Conservation (phyloP, 2,888 invertebrate genomes). For the Pristionchus exspectatus region DNA sequence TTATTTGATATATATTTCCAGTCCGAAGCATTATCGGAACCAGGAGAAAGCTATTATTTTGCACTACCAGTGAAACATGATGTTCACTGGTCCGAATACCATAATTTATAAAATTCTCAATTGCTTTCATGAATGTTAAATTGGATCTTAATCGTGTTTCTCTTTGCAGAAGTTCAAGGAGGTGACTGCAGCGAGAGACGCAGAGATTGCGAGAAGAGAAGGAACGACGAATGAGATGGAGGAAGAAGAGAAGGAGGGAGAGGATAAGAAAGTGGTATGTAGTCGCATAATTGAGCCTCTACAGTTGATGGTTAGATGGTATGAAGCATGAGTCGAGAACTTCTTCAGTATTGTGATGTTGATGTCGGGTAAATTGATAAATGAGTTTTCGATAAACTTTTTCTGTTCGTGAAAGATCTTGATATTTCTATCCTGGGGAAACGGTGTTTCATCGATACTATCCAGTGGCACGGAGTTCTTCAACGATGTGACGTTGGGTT, state of each 20-base stretch:
- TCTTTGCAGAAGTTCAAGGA: slow-evolving; percentile 63
- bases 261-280: slow-evolving; percentile 48
- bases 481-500: neutral
- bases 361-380: neutral
- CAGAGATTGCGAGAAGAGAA: slow-evolving; percentile 4
- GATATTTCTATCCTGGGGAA: neutral
- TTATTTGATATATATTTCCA: no score
- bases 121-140: no score
- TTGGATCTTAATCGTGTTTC: no score
- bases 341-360: neutral
- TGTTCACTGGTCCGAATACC: no score
- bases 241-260: slow-evolving; percentile 28
- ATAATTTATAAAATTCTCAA: no score
- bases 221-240: slow-evolving; percentile 55
- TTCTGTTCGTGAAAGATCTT: neutral
- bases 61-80: no score
- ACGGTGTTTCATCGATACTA: no score
- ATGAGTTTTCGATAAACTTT: neutral
- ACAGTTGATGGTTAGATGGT: neutral
- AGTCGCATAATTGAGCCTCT: neutral
- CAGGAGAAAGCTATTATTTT: no score
- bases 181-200: slow-evolving; percentile 54
- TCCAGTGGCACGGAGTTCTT: no score
- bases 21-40: no score
- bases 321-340: neutral